Evolutionary conservation across 2,113 vertebrate species (phyloP).

Genomic region (Gyps fulvus): DNA sequence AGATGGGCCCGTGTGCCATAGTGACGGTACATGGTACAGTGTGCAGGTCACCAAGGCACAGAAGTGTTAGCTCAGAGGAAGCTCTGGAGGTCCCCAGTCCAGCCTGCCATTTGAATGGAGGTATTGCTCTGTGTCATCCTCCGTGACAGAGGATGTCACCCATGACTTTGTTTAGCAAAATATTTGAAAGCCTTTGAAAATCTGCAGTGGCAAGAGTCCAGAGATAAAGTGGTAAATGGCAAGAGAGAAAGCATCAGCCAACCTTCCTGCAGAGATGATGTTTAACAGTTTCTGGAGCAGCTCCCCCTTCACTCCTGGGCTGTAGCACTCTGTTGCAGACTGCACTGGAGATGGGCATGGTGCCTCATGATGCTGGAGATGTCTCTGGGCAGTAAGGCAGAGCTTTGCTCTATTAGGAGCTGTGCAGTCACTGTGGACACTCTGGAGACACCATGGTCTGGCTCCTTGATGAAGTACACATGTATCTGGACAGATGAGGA

Average conservation of each 20-base stretch:
- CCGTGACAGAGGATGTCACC: neutral
- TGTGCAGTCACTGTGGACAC: neutral
- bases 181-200: neutral
- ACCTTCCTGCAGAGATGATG: neutral
- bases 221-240: neutral
- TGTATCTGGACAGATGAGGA: neutral
- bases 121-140: neutral
- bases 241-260: neutral
- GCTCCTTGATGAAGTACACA: neutral
- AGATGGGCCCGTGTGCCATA: neutral
- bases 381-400: neutral
- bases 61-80: neutral
- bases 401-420: neutral
- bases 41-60: neutral
- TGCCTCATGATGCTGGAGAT: neutral
- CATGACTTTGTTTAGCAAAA: neutral
- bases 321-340: neutral
- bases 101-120: neutral
- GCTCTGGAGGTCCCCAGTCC: neutral
- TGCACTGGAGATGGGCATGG: neutral
- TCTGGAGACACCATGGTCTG: neutral
- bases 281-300: neutral
- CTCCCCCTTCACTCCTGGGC: neutral
- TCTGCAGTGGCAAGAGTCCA: neutral
- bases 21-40: neutral